Base-by-base conservation (phyloP, 2,888 invertebrate genomes). In the Epicampocera succincta region DNA sequence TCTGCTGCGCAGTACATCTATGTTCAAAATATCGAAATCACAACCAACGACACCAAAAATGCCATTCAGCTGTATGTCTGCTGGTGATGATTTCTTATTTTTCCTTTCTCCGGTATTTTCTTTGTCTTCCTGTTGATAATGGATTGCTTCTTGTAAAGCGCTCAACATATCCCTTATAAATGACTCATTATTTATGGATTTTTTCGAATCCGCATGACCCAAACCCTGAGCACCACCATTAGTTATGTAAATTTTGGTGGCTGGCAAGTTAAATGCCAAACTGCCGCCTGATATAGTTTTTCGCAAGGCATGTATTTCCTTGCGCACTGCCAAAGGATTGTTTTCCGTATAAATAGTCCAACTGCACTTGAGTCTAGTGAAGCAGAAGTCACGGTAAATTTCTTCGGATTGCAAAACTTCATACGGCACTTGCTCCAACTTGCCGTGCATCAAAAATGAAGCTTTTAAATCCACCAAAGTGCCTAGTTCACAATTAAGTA, bases 241-340 rank as follows among this genome's bases (percentile, higher is more conserved):
- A 87, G 94, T 93, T 66, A 96, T 91, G 87, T 94, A 95, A 2
- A 94, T 92, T 79, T 93, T 92, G 46, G 93, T 93, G 25, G 93
- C 92, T 84, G 93, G 91, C 85, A 95, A 93, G 86, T 93, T 93
- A 87, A 96, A 96, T 69, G 94, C 94, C 40, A 95, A 93, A 88
- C 94, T 94, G 1, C 95, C 95, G 75, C 94, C 94, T 38, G 95
- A 94, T 85, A 95, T 93, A 92, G 94, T 93, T 92, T 95, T 95
- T 66, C 95, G 92, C 85, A 95, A 92, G 68, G 90, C 90, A 86
- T 93, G 92, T 88, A 95, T 93, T 69, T 93, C 92, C 85, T 94
- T 93, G 84, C 93, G 93, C 29, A 96, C 93, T 8, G 91, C 87
- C 63, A 86, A 90, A 4, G 92, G 92, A 54, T 92, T 87, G 68